Conservation (phyloP, 2,113 vertebrate species). For the Trochalopteron elliotii region DNA sequence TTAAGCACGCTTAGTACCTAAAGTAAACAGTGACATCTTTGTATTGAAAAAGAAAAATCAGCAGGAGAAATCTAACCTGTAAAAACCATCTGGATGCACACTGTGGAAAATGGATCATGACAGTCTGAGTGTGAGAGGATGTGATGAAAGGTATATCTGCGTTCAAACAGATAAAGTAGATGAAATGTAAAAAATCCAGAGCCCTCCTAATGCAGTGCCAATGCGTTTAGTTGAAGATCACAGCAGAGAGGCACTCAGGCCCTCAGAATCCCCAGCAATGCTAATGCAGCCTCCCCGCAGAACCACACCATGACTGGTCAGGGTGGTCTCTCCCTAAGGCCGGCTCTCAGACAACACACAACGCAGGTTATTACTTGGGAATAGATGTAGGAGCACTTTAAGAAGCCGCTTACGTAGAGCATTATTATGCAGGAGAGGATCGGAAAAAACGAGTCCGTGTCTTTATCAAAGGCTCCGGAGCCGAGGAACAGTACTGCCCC, state of each 20-base stretch:
- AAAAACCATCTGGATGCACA: conserved; percentile 28
- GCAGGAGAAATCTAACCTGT: conserved; percentile 7
- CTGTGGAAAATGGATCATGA: conserved; percentile 9
- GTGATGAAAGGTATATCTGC: neutral
- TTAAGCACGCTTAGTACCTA: neutral
- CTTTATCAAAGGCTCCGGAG: neutral
- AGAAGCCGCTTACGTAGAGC: neutral
- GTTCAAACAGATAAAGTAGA: neutral
- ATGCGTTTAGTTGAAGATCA: neutral
- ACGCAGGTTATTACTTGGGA: neutral
- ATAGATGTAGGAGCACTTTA: neutral
- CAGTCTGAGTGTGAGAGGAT: neutral
- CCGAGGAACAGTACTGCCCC: neutral
- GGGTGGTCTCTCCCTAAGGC: neutral
- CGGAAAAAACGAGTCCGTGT: neutral
- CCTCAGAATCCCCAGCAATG: neutral
- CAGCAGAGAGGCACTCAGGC: neutral
- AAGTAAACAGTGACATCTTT: conserved; percentile 1
- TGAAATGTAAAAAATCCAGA: neutral
- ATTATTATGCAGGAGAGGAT: neutral
- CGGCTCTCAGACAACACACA: neutral
- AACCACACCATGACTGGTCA: neutral
- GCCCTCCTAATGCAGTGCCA: neutral
- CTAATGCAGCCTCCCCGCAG: neutral
- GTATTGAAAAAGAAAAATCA: neutral